Evolutionary conservation across 1,140 invertebrate genomes (phyloP).

Genomic region (Rhopalosiphum maidis): DNA sequence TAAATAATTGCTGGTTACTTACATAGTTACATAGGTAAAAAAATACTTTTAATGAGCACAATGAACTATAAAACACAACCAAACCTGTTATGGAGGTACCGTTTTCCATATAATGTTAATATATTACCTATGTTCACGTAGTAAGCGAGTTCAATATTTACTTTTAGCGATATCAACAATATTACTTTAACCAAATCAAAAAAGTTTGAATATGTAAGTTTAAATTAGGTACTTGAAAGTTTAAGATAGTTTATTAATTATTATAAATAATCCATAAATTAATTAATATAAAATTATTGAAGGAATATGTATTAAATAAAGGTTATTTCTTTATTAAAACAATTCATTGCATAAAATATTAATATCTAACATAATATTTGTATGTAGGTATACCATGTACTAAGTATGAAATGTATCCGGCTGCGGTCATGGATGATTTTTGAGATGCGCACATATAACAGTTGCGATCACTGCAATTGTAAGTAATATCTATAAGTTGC

Average conservation of each 20-base stretch:
- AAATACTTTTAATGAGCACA: slow-evolving; percentile 49
- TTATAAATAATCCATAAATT: not conserved
- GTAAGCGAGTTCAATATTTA: not conserved
- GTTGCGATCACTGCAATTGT: too few relatives aligned
- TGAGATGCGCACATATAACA: too few relatives aligned
- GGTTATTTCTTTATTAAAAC: not conserved
- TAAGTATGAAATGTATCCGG: not conserved
- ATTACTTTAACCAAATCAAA: not conserved
- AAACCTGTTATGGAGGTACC: slow-evolving; percentile 55
- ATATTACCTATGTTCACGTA: not conserved
- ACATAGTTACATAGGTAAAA: not conserved
- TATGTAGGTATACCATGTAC: not conserved
- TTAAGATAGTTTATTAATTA: not conserved
- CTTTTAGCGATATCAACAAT: not conserved
- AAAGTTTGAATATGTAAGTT: not conserved
- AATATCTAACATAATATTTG: not conserved
- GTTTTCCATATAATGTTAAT: slow-evolving; percentile 21
- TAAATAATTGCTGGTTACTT: not conserved
- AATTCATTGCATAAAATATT: not conserved
- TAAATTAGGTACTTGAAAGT: not conserved
- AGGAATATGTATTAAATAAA: not conserved
- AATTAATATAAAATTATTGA: not conserved
- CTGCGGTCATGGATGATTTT: too few relatives aligned
- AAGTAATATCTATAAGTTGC: too few relatives aligned
- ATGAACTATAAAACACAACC: slow-evolving; percentile 50